Evolutionary conservation across 2,797 vertebrate genomes (phyloP).

Genomic region (Chloroceryle amazona): DNA sequence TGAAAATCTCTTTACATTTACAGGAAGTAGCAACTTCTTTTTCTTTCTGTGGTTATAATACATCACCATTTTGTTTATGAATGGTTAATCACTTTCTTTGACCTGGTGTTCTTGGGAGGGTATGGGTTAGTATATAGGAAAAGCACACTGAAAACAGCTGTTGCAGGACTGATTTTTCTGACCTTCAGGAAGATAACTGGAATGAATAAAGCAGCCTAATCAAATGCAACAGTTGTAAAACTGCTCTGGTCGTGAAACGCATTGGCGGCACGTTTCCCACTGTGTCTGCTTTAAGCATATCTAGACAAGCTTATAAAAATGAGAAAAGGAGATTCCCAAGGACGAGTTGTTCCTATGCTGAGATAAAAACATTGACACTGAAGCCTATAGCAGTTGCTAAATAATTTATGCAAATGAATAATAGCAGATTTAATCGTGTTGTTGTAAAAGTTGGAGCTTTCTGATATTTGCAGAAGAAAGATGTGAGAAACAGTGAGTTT

Average conservation of each 20-base stretch:
- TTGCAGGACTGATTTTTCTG: not conserved
- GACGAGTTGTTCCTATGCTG: not conserved
- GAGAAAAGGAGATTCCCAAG: slow-evolving; percentile 12
- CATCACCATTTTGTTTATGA: slow-evolving; percentile 25
- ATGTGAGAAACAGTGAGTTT: not conserved
- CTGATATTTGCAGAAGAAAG: not conserved
- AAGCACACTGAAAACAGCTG: slow-evolving; percentile 24
- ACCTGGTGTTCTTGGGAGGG: not conserved
- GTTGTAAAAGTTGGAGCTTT: not conserved
- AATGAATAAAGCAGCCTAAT: slow-evolving; percentile 46
- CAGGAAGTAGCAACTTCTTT: slow-evolving; percentile 27
- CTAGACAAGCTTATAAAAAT: not conserved
- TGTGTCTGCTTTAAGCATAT: not conserved
- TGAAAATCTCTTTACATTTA: slow-evolving; percentile 38
- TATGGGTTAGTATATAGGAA: not conserved
- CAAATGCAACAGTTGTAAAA: slow-evolving; percentile 12
- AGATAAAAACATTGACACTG: slow-evolving; percentile 17
- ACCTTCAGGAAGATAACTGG: slow-evolving; percentile 41
- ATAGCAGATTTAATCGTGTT: not conserved
- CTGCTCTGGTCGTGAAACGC: not conserved
- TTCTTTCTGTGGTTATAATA: not conserved
- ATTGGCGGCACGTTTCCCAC: not conserved
- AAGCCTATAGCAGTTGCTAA: not conserved
- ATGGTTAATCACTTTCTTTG: not conserved
- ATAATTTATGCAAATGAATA: slow-evolving; percentile 34